A percentile compares a stretch with the other conserved stretches of the same genome.
phyloP scores from a whole-genome alignment of 2,888 invertebrate species.

The Apotomis capreana region DNA sequence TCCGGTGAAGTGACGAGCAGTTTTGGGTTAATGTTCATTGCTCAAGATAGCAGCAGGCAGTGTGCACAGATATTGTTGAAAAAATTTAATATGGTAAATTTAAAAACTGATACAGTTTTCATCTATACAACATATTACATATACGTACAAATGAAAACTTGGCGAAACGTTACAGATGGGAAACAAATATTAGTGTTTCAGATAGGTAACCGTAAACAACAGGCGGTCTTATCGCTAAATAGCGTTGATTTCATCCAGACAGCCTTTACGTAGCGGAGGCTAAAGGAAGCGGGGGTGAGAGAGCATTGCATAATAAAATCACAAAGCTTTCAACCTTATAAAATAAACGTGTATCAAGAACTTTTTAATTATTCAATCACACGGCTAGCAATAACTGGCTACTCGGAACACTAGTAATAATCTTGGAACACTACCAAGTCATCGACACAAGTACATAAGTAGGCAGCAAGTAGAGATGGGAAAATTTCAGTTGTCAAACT shows the following conservation, averaged over 20 bases:
- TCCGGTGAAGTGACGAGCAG: constrained; percentile 21
- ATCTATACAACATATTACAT: too few species aligned
- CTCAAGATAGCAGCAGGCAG: background rate
- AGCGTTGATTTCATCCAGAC: too few species aligned
- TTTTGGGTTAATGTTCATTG: constrained; percentile 20
- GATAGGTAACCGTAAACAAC: too few species aligned
- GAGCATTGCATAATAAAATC: background rate
- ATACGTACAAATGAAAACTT: too few species aligned
- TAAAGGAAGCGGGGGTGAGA: too few species aligned
- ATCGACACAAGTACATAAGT: constrained; percentile 9
- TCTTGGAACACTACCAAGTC: constrained; percentile 18
- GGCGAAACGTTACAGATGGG: too few species aligned
- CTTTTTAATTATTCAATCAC: background rate
- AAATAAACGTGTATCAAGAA: background rate
- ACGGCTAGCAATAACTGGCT: constrained; percentile 5
- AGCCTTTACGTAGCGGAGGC: too few species aligned
- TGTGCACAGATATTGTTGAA: background rate
- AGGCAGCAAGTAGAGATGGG: background rate
- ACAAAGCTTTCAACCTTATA: background rate
- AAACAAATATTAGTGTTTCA: too few species aligned
- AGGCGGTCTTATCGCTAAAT: too few species aligned
- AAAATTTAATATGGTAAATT: background rate
- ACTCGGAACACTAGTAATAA: too few species aligned
- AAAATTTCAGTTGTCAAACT: too few species aligned
- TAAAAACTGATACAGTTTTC: background rate